Evolutionary conservation across 2,113 vertebrate species (phyloP).

Genomic region (Coryphaenoides rupestris): DNA sequence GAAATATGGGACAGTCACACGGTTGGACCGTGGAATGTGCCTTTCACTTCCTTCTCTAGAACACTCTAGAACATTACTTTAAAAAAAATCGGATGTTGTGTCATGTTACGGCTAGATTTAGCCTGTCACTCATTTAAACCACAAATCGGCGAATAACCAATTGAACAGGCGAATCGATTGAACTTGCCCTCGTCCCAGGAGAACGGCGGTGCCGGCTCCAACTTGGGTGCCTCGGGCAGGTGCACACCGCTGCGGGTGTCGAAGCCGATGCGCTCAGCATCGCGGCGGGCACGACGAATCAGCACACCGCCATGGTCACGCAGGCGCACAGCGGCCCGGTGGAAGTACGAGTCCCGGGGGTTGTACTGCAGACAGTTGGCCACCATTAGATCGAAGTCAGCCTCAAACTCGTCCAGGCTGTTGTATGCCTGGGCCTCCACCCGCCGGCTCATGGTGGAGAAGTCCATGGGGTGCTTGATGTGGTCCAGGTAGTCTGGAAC

Average conservation of each 20-base stretch:
- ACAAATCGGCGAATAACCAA: no score
- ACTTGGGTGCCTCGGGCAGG: constrained; percentile 81
- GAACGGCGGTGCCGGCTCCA: constrained; percentile 77
- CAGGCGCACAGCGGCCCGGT: constrained; percentile 87
- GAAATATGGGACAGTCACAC: no score
- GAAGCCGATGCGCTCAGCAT: constrained; percentile 85
- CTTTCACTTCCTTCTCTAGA: no score
- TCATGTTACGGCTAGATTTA: no score
- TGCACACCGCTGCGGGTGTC: constrained; percentile 90
- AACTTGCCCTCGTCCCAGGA: constrained; percentile 94
- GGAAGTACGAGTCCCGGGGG: constrained; percentile 95
- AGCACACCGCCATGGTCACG: constrained; percentile 91
- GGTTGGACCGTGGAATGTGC: no score
- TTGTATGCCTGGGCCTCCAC: constrained; percentile 86
- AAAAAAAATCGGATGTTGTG: no score
- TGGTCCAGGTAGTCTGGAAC: constrained; percentile 96
- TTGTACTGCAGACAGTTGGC: constrained; percentile 98
- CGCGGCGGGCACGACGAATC: constrained; percentile 84
- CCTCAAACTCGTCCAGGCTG: constrained; percentile 87
- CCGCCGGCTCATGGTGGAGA: constrained; percentile 89
- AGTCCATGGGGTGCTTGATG: constrained; percentile 94
- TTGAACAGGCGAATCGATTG: no score
- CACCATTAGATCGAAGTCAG: constrained; percentile 91
- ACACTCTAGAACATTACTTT: no score
- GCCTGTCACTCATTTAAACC: not conserved